A percentile compares a stretch with the other conserved stretches of the same genome.
These are phyloP conservation scores for Athalia circularis DNA, from an alignment of 2,888 invertebrate species.

Conservation along the genomic window DNA sequence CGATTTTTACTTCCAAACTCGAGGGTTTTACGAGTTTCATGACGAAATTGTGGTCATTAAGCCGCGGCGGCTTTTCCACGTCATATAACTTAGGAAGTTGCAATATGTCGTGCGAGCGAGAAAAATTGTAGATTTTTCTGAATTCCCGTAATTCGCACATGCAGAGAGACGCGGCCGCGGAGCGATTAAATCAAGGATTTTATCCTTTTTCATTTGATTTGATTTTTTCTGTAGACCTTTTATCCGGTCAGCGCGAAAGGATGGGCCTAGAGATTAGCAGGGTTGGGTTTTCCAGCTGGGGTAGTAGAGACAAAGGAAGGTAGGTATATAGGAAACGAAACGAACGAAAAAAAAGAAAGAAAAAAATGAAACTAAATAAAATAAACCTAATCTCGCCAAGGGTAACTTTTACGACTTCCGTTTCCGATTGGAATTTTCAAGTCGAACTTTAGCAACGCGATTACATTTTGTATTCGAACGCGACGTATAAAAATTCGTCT, in stretches of 20 bases:
- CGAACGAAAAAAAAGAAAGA: not conserved
- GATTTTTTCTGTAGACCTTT: too few species aligned
- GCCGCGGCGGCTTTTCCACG: not conserved
- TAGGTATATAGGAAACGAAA: not conserved
- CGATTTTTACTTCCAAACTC: not conserved
- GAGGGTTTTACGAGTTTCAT: constrained; percentile 19
- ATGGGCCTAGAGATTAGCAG: too few species aligned
- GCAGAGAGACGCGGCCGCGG: not conserved
- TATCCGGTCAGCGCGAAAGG: too few species aligned
- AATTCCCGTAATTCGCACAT: not conserved
- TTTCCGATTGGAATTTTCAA: constrained; percentile 30
- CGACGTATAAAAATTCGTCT: not conserved
- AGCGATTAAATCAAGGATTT: not conserved
- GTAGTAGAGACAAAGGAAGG: not conserved
- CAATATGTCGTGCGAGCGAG: too few species aligned
- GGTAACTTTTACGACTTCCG: constrained; percentile 19
- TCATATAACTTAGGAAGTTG: too few species aligned
- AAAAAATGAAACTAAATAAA: not conserved
- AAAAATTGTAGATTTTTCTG: not conserved
- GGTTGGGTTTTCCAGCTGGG: too few species aligned
- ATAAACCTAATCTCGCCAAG: constrained; percentile 4
- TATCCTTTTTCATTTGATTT: too few species aligned
- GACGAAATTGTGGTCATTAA: constrained; percentile 27
- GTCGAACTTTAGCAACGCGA: not conserved
- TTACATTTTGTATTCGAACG: not conserved